phyloP scores from a whole-genome alignment of 30 jellyfish, hydroid and myxozoan species.

The Aurelia sp. region DNA sequence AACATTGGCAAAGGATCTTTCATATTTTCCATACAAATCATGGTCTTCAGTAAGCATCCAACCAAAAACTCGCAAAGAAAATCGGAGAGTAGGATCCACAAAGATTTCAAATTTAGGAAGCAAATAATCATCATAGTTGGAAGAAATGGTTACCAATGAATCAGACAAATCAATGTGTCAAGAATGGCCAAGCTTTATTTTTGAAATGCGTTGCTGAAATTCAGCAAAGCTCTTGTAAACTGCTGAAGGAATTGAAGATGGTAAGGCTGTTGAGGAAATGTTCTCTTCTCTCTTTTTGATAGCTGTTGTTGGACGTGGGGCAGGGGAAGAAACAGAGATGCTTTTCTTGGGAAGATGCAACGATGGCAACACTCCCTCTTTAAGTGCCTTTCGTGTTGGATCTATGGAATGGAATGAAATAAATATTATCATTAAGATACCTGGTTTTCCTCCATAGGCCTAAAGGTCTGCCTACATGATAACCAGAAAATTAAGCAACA shows the following conservation, averaged over 20 bases:
- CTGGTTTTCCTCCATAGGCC: too few relatives aligned
- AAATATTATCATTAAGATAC: neutral
- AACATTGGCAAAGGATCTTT: neutral
- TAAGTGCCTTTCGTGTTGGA: too few relatives aligned
- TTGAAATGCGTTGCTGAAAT: conserved; percentile 22
- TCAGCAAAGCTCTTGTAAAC: conserved; percentile 23
- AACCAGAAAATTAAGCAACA: conserved; percentile 13
- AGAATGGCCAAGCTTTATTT: conserved; percentile 14
- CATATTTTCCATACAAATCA: conserved; percentile 20
- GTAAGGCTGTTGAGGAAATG: conserved; percentile 12
- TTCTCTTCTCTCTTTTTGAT: conserved; percentile 32
- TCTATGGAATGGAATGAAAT: neutral
- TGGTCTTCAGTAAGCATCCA: conserved; percentile 53
- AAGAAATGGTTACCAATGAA: too few relatives aligned
- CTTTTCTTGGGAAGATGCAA: neutral
- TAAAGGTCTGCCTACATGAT: neutral
- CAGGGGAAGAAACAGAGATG: conserved; percentile 23
- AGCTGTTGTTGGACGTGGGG: conserved; percentile 56
- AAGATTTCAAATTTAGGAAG: too few relatives aligned
- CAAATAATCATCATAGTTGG: too few relatives aligned
- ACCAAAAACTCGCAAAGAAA: conserved; percentile 35
- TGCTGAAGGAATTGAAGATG: neutral
- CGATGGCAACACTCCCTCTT: too few relatives aligned
- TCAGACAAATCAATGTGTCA: too few relatives aligned
- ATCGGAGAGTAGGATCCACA: neutral